These are phyloP conservation scores for Noctua fimbriata DNA, from an alignment of 2,888 invertebrate genomes.

Conservation along the genomic window DNA sequence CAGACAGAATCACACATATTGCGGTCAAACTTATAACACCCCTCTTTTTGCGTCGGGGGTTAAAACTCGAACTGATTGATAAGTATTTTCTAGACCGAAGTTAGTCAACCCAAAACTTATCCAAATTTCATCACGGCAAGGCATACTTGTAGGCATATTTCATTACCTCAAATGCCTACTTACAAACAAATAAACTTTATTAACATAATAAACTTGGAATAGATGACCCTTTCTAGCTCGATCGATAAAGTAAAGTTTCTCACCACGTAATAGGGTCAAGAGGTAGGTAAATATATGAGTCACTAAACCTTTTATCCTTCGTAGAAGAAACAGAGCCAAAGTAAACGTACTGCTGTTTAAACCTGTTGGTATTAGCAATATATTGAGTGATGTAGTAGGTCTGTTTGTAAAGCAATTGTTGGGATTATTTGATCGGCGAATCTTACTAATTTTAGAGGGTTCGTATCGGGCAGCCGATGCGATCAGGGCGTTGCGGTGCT, in stretches of 20 bases:
- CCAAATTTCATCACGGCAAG: neutral
- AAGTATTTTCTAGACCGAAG: neutral
- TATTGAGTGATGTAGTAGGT: neutral
- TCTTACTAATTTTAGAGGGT: no score
- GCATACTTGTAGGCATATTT: neutral
- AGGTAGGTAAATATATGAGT: constrained; percentile 31
- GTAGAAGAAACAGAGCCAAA: constrained; percentile 19
- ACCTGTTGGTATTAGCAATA: constrained; percentile 9
- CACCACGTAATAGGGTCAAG: constrained; percentile 42
- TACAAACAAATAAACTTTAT: constrained; percentile 2
- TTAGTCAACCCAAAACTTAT: neutral
- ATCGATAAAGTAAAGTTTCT: constrained; percentile 40
- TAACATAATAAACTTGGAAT: constrained; percentile 15
- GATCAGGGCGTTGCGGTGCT: no score
- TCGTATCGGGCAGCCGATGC: no score
- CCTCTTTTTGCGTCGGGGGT: no score
- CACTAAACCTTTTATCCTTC: constrained; percentile 41
- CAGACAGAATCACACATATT: no score
- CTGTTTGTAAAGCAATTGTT: neutral
- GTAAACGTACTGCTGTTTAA: constrained; percentile 21
- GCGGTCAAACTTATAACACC: no score
- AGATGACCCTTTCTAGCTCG: neutral
- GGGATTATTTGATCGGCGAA: no score
- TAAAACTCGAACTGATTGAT: neutral
- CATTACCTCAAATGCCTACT: constrained; percentile 9